Conservation (phyloP, 2,113 vertebrate species). For the Cettia cetti region DNA sequence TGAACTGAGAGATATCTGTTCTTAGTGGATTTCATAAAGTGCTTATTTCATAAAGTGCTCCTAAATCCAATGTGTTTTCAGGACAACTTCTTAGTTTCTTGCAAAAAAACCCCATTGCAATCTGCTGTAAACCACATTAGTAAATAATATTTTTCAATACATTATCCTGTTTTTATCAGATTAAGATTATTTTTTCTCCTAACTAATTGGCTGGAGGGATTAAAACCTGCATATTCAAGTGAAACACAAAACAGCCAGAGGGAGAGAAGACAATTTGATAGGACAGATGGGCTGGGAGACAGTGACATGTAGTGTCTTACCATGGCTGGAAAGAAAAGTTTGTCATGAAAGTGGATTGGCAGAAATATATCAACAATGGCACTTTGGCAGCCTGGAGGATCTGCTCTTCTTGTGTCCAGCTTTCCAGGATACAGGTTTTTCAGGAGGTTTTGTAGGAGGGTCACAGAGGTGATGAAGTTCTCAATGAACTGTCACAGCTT, state of each 20-base stretch:
- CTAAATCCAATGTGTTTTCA: background rate
- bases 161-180: conserved; percentile 9
- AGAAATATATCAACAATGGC: background rate
- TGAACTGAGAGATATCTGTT: background rate
- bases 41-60: background rate
- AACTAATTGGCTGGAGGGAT: conserved; percentile 17
- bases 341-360: background rate
- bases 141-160: background rate
- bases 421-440: background rate
- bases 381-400: background rate
- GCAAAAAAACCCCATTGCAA: background rate
- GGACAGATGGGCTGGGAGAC: background rate
- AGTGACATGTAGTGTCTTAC: background rate
- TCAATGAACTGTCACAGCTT: background rate
- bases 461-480: background rate
- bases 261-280: conserved; percentile 22
- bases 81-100: background rate
- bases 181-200: background rate
- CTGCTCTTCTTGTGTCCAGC: background rate
- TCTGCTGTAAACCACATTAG: background rate
- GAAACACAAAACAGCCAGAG: background rate
- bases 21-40: background rate
- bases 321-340: background rate
- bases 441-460: background rate
- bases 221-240: background rate